Percentiles rank a stretch among this genome's conserved stretches.
phyloP scores from a whole-genome alignment of 2,797 vertebrate species.

The Mustela erminea region DNA sequence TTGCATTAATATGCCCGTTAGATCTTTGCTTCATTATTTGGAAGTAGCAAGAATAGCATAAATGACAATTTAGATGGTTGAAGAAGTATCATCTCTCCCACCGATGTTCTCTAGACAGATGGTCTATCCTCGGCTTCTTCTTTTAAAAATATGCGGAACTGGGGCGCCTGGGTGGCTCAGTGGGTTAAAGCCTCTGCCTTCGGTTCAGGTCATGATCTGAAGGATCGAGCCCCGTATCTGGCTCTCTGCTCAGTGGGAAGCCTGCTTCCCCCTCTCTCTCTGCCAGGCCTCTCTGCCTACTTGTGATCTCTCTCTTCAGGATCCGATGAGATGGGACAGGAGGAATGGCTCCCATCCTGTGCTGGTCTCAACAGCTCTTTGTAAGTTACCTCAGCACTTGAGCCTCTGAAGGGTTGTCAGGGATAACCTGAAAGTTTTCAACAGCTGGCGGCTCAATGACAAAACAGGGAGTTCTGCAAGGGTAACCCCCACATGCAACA shows the following conservation, averaged over 20 bases:
- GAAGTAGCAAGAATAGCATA: background rate
- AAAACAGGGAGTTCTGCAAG: background rate
- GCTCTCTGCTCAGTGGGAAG: too few relatives aligned
- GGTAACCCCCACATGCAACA: background rate
- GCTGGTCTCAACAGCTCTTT: background rate
- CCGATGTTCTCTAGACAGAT: background rate
- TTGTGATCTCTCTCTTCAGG: background rate
- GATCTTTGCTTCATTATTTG: constrained; percentile 66
- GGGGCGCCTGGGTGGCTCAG: too few relatives aligned
- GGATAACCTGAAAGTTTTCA: background rate
- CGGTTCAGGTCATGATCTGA: too few relatives aligned
- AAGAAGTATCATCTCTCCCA: constrained; percentile 23
- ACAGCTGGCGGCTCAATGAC: background rate
- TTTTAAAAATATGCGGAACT: background rate
- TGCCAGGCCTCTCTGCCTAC: too few relatives aligned
- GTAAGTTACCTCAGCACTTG: background rate
- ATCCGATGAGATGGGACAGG: background rate
- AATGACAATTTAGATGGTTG: background rate
- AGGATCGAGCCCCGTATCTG: too few relatives aligned
- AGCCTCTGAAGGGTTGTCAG: background rate
- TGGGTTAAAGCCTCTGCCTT: too few relatives aligned
- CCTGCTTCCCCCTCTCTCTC: too few relatives aligned
- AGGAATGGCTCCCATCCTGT: background rate
- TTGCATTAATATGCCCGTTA: constrained; percentile 52
- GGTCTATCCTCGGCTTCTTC: background rate